A percentile compares a stretch with the other conserved stretches of the same genome.
These are phyloP conservation scores for Azorinus chamasolen DNA, from an alignment of 2,888 invertebrate genomes.

Conservation along the genomic window DNA sequence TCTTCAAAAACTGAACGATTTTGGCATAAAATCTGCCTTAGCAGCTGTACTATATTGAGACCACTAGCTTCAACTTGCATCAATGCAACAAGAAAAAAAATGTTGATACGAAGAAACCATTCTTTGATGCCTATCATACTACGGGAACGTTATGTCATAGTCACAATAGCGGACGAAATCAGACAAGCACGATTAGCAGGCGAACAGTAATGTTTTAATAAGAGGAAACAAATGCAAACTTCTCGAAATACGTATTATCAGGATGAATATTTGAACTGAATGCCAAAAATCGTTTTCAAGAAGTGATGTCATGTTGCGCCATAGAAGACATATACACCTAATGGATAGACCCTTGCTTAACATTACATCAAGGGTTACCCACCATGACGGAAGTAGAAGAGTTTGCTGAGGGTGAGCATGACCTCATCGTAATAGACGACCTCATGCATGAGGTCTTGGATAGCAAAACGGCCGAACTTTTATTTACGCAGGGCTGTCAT, in stretches of 20 bases:
- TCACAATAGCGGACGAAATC: too few relatives aligned
- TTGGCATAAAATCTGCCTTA: too few relatives aligned
- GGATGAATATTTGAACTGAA: neutral
- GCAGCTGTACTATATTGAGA: too few relatives aligned
- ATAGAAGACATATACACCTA: slow-evolving; percentile 5
- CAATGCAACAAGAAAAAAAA: too few relatives aligned
- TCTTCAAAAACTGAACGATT: too few relatives aligned
- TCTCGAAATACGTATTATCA: too few relatives aligned
- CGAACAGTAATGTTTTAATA: slow-evolving; percentile 30
- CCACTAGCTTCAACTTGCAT: too few relatives aligned
- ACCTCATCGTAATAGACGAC: slow-evolving; percentile 31
- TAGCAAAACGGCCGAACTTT: slow-evolving; percentile 13
- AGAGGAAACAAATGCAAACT: slow-evolving; percentile 36
- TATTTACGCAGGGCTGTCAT: slow-evolving; percentile 42
- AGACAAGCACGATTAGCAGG: too few relatives aligned
- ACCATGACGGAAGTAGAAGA: slow-evolving; percentile 8
- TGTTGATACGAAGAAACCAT: too few relatives aligned
- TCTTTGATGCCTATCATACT: too few relatives aligned
- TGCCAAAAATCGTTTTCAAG: too few relatives aligned
- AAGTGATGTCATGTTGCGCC: slow-evolving; percentile 7
- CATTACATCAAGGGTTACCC: slow-evolving; percentile 18
- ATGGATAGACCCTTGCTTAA: slow-evolving; percentile 1
- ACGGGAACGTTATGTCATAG: too few relatives aligned
- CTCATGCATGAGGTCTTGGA: slow-evolving; percentile 20
- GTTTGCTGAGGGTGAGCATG: slow-evolving; percentile 8